Evolutionary conservation across 1,140 invertebrate genomes (phyloP).

Genomic region (Drosophila setifemur): DNA sequence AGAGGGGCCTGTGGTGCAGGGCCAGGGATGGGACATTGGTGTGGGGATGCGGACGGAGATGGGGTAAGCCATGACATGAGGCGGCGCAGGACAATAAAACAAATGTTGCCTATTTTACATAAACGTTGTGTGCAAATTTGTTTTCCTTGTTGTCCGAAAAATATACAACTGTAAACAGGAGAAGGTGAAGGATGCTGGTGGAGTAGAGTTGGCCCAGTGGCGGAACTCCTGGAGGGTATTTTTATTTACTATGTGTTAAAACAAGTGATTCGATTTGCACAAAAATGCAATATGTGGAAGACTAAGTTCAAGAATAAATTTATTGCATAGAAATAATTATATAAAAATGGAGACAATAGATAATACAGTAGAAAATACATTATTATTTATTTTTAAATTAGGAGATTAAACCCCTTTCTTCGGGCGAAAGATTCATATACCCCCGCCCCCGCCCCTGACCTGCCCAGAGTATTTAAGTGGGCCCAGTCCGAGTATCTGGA

Average conservation of each 20-base stretch:
- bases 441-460: background rate
- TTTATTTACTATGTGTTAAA: too few relatives aligned
- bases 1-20: background rate
- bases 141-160: conserved; percentile 55
- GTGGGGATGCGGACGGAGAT: background rate
- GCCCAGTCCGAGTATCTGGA: conserved; percentile 10
- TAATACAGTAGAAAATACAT: too few relatives aligned
- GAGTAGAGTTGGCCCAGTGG: background rate
- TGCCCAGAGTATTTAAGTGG: background rate
- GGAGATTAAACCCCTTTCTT: too few relatives aligned
- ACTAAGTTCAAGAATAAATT: too few relatives aligned
- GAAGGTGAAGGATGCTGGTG: background rate
- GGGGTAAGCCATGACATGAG: conserved; percentile 30
- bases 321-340: too few relatives aligned
- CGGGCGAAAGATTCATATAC: too few relatives aligned
- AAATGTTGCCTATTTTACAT: conserved; percentile 78
- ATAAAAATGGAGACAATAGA: too few relatives aligned
- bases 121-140: conserved; percentile 74
- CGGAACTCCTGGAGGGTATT: background rate
- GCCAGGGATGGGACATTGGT: background rate
- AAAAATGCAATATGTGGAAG: too few relatives aligned
- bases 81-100: conserved; percentile 71
- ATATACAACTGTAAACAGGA: conserved; percentile 28
- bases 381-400: background rate
- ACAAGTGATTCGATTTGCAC: too few relatives aligned